Base-by-base conservation (phyloP, 1,140 invertebrate genomes). In the Conus ventricosus region DNA sequence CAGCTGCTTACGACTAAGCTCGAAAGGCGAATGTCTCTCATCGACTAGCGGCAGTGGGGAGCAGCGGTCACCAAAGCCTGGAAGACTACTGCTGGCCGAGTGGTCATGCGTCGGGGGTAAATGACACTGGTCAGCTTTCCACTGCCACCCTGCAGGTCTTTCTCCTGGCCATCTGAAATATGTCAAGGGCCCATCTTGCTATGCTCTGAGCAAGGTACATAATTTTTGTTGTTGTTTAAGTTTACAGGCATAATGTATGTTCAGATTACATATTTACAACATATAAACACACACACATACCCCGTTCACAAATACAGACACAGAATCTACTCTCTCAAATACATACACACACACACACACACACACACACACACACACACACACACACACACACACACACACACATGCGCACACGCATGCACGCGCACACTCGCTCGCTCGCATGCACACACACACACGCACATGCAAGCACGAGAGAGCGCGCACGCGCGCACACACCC, bases 61-160 rank as follows among this genome's bases (percentile, higher is more conserved):
- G 86, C 25, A 87, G 27, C 75, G 51, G 75, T 80, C 55, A 88
- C 82, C 87, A 60, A 88, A 80, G n/a, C 85, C 87, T 27, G 90
- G 89, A 63, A 86, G 88, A 55, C 88, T 91, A 75, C 89, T 91
- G 87, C 89, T 89, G 80, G 87, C 71, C 0, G 90, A 89, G 57
- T 86, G 81, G 63, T 90, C 89, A 89, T 94, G 93, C 55, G 92
- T 85, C 92, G 89, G 3, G 92, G 91, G 54, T 93, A 92, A n/a
- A 94, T 93, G 51, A 93, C 92, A 51, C 91, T 92, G 80, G 92
- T 93, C 90, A 93, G 91, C 27, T 92, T 94, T 55, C 91, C 91
- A 27, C 88, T 83, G 27, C 85, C 84, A 60, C 87, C 39, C 53
- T 51, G 76, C 75, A 92, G 87, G 27, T 94, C 92, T 81, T 91